Base-by-base conservation (phyloP, 2,888 invertebrate genomes). In the Laspeyria flexula region DNA sequence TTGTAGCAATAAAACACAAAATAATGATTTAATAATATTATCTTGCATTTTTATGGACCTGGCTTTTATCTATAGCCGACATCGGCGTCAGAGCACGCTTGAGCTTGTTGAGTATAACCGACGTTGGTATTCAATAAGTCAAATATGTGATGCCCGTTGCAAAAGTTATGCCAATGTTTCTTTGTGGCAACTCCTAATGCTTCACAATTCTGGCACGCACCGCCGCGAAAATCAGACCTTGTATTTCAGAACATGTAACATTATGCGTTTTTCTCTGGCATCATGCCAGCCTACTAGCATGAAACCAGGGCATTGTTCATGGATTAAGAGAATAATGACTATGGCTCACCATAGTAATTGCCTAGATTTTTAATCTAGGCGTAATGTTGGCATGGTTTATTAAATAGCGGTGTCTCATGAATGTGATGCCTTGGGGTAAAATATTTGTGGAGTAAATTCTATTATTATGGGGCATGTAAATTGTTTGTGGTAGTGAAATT, bases 211-310 rank as follows among this genome's bases (percentile, higher is more conserved):
- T 16, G 39, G 15, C 39, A 4, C 7, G 29, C 10, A 4, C 42
- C 55, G 54, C 43, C 43, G 54, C 18, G 30, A 44, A 41, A 10
- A 6, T 16, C 12, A 18, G 12, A 30, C 49, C 63, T 54, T 67
- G 62, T 60, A 46, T 67, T 57, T 40, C 21, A 25, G 41, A 31
- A 48, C 40, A 60, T 65, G 59, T 63, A 65, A 56, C 59, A 31
- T 58, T 70, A 71, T 75, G 72, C 73, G 69, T 70, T 72, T 68
- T 68, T 58, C 46, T 34, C 58, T 77, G 77, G 77, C 73, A 42
- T 6, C 7, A 9, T 37, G 68, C 77, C 77, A 77, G 30, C 51
- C 29, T 27, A 47, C 52, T 44, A 49, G 52, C 62, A 65, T 62
- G 60, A 68, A 75, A 64, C 58, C 65, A 66, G 60, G 66, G 50